phyloP scores from a whole-genome alignment of 2,797 vertebrate species.

The Meda fulgida region DNA sequence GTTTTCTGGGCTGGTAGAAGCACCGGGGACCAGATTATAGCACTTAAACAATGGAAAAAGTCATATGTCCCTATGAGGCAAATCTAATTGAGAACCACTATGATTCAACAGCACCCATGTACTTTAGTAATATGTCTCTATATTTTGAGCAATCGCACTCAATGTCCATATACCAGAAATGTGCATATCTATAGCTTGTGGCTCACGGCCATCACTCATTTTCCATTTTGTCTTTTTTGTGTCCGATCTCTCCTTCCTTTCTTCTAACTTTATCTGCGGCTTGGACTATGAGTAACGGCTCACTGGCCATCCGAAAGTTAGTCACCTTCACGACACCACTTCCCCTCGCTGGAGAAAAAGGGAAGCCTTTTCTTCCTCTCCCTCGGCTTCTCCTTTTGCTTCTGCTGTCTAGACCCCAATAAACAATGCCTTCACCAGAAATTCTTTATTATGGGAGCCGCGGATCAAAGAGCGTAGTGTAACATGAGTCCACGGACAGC shows the following conservation, averaged over 20 bases:
- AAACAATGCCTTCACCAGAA: slow-evolving; percentile 53
- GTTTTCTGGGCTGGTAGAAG: too few species aligned
- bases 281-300: slow-evolving; percentile 50
- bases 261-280: slow-evolving; percentile 31
- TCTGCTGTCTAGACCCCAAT: slow-evolving; percentile 17
- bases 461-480: slow-evolving; percentile 54
- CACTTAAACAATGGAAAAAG: too few species aligned
- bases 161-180: slow-evolving; percentile 18
- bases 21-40: too few species aligned
- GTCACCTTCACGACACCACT: slow-evolving; percentile 58
- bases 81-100: not conserved
- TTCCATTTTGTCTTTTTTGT: slow-evolving; percentile 35
- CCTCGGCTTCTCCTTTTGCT: slow-evolving; percentile 60
- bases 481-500: slow-evolving; percentile 47
- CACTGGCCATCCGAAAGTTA: slow-evolving; percentile 55
- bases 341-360: slow-evolving; percentile 51
- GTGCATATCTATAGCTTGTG: slow-evolving; percentile 34
- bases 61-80: not conserved
- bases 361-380: slow-evolving; percentile 62
- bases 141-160: slow-evolving; percentile 22
- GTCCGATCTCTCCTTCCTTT: slow-evolving; percentile 40
- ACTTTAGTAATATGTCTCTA: slow-evolving; percentile 1
- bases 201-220: slow-evolving; percentile 29
- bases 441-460: slow-evolving; percentile 39
- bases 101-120: not conserved